These are phyloP conservation scores for Scophthalmus maximus DNA, from an alignment of 2,113 vertebrate species.

Conservation along the genomic window DNA sequence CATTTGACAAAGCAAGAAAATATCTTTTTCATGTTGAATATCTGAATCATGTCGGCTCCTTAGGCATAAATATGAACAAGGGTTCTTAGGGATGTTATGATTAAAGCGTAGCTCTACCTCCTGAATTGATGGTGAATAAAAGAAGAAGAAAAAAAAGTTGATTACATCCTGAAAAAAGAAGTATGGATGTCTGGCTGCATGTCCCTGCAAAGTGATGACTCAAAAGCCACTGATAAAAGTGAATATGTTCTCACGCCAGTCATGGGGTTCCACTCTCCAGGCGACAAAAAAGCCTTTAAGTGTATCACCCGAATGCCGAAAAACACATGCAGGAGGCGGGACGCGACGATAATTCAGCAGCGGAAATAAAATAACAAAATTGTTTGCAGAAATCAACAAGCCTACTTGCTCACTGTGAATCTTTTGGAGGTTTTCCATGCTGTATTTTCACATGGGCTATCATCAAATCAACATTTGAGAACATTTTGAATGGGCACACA, in stretches of 20 bases:
- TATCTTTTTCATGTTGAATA: slow-evolving; percentile 3
- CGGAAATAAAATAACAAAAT: too few species aligned
- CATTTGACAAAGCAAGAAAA: slow-evolving; percentile 27
- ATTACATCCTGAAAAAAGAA: slow-evolving; percentile 7
- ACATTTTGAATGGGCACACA: too few species aligned
- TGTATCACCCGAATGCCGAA: too few species aligned
- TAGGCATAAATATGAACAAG: slow-evolving; percentile 18
- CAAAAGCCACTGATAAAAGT: slow-evolving; percentile 22
- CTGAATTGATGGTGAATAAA: not conserved
- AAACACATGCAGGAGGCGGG: too few species aligned
- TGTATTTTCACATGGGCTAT: too few species aligned
- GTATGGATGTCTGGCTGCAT: slow-evolving; percentile 5
- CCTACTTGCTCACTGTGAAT: too few species aligned
- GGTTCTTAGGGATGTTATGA: slow-evolving; percentile 19
- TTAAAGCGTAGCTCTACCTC: slow-evolving; percentile 7
- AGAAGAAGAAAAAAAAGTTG: slow-evolving; percentile 11
- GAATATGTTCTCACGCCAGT: slow-evolving; percentile 25
- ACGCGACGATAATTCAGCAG: too few species aligned
- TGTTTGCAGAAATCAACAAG: too few species aligned
- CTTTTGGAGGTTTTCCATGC: too few species aligned
- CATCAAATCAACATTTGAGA: too few species aligned
- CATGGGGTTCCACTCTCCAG: slow-evolving; percentile 47
- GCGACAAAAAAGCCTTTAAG: too few species aligned
- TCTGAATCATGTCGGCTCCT: slow-evolving; percentile 8
- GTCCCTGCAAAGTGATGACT: slow-evolving; percentile 1